A percentile compares a stretch with the other conserved stretches of the same genome.
Evolutionary conservation across 1,140 invertebrate species (phyloP).

Genomic region (Latrodectus geometricus): DNA sequence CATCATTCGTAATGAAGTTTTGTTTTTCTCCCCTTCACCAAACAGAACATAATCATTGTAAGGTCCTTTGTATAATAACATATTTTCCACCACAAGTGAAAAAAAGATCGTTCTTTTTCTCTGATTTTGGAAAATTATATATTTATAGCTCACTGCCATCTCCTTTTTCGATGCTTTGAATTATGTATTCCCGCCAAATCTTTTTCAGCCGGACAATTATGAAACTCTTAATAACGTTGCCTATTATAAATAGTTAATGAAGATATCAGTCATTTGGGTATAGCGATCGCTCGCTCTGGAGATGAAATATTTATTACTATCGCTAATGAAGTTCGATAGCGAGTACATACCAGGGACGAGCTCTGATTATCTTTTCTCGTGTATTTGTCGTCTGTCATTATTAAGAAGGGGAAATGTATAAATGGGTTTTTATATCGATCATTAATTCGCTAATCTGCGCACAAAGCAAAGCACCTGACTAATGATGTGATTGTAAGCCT

Average conservation of each 20-base stretch:
- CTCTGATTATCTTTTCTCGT: slow-evolving; percentile 15
- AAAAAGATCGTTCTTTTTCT: neutral
- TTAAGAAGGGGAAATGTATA: slow-evolving; percentile 4
- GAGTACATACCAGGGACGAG: slow-evolving; percentile 17
- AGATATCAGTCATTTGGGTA: neutral
- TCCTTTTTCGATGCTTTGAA: slow-evolving; percentile 32
- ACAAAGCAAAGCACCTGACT: too few species aligned
- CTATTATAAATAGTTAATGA: slow-evolving; percentile 54
- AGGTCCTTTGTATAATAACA: slow-evolving; percentile 7
- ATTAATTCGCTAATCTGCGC: neutral
- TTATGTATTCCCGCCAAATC: slow-evolving; percentile 52
- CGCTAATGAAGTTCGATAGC: slow-evolving; percentile 45
- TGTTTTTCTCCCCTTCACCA: neutral
- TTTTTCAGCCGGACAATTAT: slow-evolving; percentile 39
- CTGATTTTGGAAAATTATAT: slow-evolving; percentile 45
- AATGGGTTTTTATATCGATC: slow-evolving; percentile 3
- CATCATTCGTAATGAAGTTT: slow-evolving; percentile 38
- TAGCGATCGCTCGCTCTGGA: neutral
- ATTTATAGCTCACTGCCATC: slow-evolving; percentile 33
- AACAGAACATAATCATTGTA: slow-evolving; percentile 32
- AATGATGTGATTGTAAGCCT: too few species aligned
- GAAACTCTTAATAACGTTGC: slow-evolving; percentile 45
- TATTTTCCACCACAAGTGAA: slow-evolving; percentile 20
- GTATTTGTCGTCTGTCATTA: slow-evolving; percentile 3
- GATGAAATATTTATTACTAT: slow-evolving; percentile 50